Conservation (phyloP, 2,888 invertebrate species). For the Tenthredo distinguenda region DNA sequence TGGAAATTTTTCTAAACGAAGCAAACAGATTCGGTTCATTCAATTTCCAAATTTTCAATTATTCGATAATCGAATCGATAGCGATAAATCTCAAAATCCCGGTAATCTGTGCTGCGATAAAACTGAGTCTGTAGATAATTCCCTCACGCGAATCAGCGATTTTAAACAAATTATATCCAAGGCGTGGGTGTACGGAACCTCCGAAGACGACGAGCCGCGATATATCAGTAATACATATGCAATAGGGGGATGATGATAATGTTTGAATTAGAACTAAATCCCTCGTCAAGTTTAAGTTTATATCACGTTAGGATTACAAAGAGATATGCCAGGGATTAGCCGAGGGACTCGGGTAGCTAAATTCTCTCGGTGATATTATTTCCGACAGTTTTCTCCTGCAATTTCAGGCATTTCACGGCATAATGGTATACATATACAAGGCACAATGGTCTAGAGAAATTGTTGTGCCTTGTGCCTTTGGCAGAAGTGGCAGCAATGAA, state of each 20-base stretch:
- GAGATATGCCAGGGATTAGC: conserved; percentile 22
- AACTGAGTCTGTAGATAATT: too few species aligned
- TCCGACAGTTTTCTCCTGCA: not conserved
- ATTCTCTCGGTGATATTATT: not conserved
- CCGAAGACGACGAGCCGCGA: not conserved
- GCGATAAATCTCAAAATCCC: too few species aligned
- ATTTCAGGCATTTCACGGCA: not conserved
- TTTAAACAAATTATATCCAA: too few species aligned
- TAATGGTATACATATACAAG: not conserved
- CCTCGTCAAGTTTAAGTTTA: not conserved
- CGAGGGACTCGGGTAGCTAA: not conserved
- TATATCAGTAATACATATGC: not conserved
- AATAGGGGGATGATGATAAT: not conserved
- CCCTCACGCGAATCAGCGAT: too few species aligned
- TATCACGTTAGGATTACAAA: conserved; percentile 14
- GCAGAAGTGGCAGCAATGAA: not conserved
- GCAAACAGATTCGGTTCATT: not conserved
- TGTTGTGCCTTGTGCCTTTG: not conserved
- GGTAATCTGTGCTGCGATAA: too few species aligned
- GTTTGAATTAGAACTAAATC: not conserved
- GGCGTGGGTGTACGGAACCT: too few species aligned
- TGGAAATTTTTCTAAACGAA: not conserved
- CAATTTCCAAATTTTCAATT: too few species aligned
- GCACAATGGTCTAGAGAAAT: not conserved
- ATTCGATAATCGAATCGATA: too few species aligned